Conservation (phyloP, 2,888 invertebrate genomes). For the Ametastegia equiseti region DNA sequence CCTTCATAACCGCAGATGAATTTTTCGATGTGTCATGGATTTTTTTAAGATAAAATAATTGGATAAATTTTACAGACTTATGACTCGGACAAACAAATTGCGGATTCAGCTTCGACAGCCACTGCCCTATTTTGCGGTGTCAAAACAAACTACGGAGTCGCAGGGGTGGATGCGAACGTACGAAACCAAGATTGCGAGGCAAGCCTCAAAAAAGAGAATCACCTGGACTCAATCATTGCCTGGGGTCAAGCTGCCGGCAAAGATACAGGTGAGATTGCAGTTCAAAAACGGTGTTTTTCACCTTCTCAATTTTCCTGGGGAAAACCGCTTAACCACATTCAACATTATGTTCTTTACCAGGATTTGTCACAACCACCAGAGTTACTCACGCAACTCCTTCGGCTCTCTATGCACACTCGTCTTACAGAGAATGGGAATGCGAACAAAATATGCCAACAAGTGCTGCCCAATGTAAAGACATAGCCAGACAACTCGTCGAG, state of each 20-base stretch:
- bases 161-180: constrained; percentile 87
- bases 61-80: constrained; percentile 83
- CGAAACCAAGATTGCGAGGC: constrained; percentile 81
- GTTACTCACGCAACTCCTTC: constrained; percentile 94
- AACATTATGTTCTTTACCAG: constrained; percentile 62
- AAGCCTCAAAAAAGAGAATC: constrained; percentile 79
- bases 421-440: constrained; percentile 90
- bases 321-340: background rate
- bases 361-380: constrained; percentile 92
- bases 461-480: constrained; percentile 85
- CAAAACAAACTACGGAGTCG: constrained; percentile 88
- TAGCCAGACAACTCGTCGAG: constrained; percentile 89
- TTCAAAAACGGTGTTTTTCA: background rate
- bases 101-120: constrained; percentile 93
- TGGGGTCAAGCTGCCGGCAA: constrained; percentile 88
- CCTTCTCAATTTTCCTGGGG: background rate
- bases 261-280: constrained; percentile 81
- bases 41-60: too few species aligned
- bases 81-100: constrained; percentile 90
- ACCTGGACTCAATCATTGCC: constrained; percentile 82
- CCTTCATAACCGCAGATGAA: background rate
- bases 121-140: constrained; percentile 92
- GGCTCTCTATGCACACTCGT: constrained; percentile 87
- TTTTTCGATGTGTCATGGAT: background rate
- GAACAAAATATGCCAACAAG: constrained; percentile 82